These are phyloP conservation scores for Chloroclystis v-ata DNA, from an alignment of 2,888 invertebrate species.

Conservation along the genomic window DNA sequence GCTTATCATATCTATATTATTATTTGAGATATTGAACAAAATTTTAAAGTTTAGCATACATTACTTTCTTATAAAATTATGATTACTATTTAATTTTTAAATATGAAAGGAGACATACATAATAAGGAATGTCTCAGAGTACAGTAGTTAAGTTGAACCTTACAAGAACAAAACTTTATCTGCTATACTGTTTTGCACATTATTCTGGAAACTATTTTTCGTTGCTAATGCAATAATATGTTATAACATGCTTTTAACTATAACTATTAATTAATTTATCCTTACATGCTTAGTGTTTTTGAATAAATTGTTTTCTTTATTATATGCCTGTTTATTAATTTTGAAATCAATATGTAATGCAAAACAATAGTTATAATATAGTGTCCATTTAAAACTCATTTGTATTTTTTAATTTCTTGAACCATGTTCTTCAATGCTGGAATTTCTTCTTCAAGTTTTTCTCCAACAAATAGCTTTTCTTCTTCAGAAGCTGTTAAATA, in stretches of 20 bases:
- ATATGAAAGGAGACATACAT: no score
- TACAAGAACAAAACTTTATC: no score
- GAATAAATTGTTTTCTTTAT: not conserved
- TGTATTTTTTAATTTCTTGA: conserved; percentile 63
- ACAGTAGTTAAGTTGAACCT: no score
- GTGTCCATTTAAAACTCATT: no score
- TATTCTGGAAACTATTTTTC: not conserved
- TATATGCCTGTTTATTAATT: not conserved
- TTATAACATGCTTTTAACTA: conserved; percentile 15
- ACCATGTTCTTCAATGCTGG: conserved; percentile 56
- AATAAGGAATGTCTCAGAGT: no score
- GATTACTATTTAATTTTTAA: no score
- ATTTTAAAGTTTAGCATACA: no score
- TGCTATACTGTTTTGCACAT: no score
- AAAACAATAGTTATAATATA: no score
- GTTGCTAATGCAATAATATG: not conserved
- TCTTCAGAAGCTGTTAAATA: conserved; percentile 59
- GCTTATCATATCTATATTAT: not conserved
- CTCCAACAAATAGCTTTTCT: conserved; percentile 49
- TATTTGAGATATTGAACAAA: not conserved
- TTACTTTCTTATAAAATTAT: no score
- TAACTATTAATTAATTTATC: conserved; percentile 4
- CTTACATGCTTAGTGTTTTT: conserved; percentile 6
- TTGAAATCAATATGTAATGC: no score
- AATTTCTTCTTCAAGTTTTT: conserved; percentile 53